Conservation (phyloP, 2,888 invertebrate species). For the Gnatocerus cornutus region DNA sequence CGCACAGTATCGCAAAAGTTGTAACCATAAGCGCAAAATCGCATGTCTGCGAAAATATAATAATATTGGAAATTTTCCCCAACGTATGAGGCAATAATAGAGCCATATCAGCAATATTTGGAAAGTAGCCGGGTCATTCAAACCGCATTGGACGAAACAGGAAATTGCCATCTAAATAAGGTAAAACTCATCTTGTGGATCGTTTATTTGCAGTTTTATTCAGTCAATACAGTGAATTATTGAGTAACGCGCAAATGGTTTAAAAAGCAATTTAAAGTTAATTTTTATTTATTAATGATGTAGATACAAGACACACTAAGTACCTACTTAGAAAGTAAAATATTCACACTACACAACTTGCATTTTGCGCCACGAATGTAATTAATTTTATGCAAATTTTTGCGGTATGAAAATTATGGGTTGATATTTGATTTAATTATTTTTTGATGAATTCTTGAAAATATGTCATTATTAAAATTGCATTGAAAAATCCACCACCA, state of each 20-base stretch:
- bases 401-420: too few species aligned
- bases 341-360: not conserved
- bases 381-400: too few species aligned
- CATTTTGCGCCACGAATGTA: too few species aligned
- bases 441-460: too few species aligned
- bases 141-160: conserved; percentile 7
- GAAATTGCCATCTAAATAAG: conserved; percentile 9
- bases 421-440: too few species aligned
- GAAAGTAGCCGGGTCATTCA: conserved; percentile 9
- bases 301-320: not conserved
- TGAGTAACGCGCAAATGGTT: not conserved
- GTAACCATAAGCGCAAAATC: conserved; percentile 46
- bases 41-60: conserved; percentile 34
- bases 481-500: too few species aligned
- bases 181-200: not conserved
- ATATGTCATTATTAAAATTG: too few species aligned
- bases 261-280: not conserved
- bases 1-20: conserved; percentile 23
- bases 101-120: conserved; percentile 8
- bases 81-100: conserved; percentile 7
- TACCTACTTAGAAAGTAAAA: not conserved
- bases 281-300: conserved; percentile 5
- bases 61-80: conserved; percentile 36
- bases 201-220: conserved; percentile 3
- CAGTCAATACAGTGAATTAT: not conserved